Evolutionary conservation across 2,797 vertebrate genomes (phyloP).

Genomic region (Melanotaenia trifasciata): DNA sequence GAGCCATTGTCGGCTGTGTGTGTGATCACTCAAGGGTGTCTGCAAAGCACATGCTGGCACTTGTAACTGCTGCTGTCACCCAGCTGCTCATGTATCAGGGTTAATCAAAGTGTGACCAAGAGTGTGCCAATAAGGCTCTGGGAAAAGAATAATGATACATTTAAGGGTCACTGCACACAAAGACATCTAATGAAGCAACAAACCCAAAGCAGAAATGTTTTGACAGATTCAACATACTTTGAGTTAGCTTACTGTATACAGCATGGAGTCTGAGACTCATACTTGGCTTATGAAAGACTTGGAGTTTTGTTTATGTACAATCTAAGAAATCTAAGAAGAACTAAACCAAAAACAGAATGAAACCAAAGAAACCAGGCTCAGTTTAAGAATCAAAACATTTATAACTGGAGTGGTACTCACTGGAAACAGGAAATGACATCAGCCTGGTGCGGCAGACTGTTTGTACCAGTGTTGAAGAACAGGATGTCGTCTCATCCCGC

Average conservation of each 20-base stretch:
- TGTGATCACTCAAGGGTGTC: constrained; percentile 56
- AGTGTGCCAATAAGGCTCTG: constrained; percentile 3
- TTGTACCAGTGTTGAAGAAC: no score
- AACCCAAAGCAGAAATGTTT: not conserved
- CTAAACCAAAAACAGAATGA: no score
- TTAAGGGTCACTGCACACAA: not conserved
- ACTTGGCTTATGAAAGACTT: not conserved
- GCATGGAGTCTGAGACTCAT: constrained; percentile 6
- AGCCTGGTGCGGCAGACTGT: no score
- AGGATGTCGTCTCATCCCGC: no score
- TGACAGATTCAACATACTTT: not conserved
- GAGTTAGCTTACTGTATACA: constrained; percentile 3
- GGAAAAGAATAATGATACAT: not conserved
- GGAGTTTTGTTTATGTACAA: no score
- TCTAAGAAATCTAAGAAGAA: no score
- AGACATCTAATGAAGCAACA: not conserved
- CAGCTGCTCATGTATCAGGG: constrained; percentile 50
- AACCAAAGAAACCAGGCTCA: no score
- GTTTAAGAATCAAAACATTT: no score
- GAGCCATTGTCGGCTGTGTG: constrained; percentile 23
- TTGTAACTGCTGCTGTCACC: constrained; percentile 14
- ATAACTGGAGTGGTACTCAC: no score
- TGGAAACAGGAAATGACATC: no score
- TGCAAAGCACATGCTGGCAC: constrained; percentile 23
- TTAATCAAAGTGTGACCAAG: constrained; percentile 37